Conservation (phyloP, 2,797 vertebrate species). For the Simalia tracyae region DNA sequence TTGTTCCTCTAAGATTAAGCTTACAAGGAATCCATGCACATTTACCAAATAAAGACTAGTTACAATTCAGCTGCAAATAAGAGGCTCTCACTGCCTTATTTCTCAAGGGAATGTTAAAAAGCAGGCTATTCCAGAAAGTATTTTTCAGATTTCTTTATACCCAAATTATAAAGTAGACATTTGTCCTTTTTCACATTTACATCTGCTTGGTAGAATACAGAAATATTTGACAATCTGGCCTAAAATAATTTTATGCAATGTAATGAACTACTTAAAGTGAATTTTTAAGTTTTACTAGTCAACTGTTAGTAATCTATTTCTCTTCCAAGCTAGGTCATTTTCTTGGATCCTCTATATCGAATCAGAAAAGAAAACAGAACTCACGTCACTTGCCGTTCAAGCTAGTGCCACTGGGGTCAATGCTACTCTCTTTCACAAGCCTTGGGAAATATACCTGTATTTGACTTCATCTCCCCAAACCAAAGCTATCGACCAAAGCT, state of each 20-base stretch:
- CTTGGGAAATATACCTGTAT: background rate
- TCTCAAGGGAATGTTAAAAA: conserved; percentile 8
- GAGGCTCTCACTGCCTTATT: conserved; percentile 51
- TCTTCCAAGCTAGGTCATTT: background rate
- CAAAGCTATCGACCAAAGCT: background rate
- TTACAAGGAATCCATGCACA: conserved; percentile 45
- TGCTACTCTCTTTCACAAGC: background rate
- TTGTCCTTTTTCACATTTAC: background rate
- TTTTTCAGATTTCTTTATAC: conserved; percentile 15
- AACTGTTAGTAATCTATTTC: background rate
- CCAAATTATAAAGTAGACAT: conserved; percentile 4
- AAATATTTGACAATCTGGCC: too few relatives aligned
- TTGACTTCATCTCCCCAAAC: background rate
- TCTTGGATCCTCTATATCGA: background rate
- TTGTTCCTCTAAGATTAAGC: conserved; percentile 64
- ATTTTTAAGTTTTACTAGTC: background rate
- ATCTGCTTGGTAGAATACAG: background rate
- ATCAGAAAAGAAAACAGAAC: too few relatives aligned
- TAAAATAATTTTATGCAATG: too few relatives aligned
- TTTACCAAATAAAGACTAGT: conserved; percentile 52
- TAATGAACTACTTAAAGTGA: background rate
- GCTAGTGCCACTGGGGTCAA: too few relatives aligned
- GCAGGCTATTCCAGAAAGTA: conserved; percentile 42
- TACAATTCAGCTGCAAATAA: conserved; percentile 56
- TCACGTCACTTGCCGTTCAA: too few relatives aligned